Base-by-base conservation (phyloP, 1,140 invertebrate genomes). In the Notospermus geniculatus region DNA sequence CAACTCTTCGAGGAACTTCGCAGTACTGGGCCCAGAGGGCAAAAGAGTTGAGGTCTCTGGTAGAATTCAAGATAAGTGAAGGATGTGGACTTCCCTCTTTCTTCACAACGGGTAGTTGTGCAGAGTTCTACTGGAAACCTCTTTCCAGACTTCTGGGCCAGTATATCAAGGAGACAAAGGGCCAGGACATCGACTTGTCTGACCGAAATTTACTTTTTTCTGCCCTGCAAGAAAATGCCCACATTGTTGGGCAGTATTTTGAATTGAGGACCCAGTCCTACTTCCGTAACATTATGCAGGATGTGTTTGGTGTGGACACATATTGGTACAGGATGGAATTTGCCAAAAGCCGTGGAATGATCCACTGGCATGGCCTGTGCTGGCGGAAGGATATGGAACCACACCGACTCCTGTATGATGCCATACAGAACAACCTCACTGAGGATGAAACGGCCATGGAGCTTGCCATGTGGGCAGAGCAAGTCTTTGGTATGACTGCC, bases 391-490 rank as follows among this genome's bases (percentile, higher is more conserved):
- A 61, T 22, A 43, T 56, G n/a, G 62, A 70, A 45, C 54, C 28
- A 17, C 62, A 61, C 52, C 67, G 65, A 45, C 61, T 70, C n/a
- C 57, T 67, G 30, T 60, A 64, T 9, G 60, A 67, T 22, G 65
- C 65, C 23, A 67, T 67, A 1, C 58, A 66, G 13, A 60, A 52
- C 19, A 30, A 60, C 39, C 63, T n/a, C n/a, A n/a, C n/a, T 19
- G 39, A 61, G 46, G 53, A 59, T 43, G 30, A 65, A 53, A 53
- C 28, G 52, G 64, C 67, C 1, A n/a, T n/a, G 0, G 7, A 54
- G 41, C 9, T 66, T 1, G 41, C 45, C 23, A n/a, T 58, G 13
- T 70, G 63, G 63, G 63, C 68, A 4, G 23, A 29, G 15, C 25
- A 2, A 1, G 2, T 50, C 7, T 66, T 70, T 41, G 54, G 36